phyloP scores from a whole-genome alignment of 2,113 vertebrate genomes.

The Crocuta crocuta region DNA sequence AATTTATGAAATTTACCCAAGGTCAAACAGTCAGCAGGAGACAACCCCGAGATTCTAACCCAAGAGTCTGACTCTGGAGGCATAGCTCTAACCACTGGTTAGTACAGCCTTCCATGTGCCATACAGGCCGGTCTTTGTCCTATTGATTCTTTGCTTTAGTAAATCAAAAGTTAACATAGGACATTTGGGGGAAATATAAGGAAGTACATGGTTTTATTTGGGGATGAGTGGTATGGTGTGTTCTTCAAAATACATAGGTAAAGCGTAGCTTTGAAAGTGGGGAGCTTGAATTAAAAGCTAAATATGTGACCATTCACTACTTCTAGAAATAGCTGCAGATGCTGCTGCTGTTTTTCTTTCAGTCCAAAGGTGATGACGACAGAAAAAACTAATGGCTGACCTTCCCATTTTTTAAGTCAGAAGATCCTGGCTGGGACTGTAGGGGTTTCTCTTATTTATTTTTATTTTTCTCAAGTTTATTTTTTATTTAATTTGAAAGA shows the following conservation, averaged over 20 bases:
- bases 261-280: neutral
- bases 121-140: neutral
- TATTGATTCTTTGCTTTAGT: neutral
- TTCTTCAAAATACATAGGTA: neutral
- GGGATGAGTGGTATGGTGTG: neutral
- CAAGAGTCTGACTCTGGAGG: neutral
- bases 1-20: neutral
- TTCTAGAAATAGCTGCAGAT: neutral
- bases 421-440: neutral
- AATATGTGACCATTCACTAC: neutral
- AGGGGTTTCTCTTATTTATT: neutral
- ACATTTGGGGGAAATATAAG: neutral
- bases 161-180: constrained; percentile 8
- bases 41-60: neutral
- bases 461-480: no score
- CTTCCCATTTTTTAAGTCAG: neutral
- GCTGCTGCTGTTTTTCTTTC: neutral
- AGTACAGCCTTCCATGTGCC: neutral
- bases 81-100: neutral
- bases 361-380: neutral
- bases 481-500: no score
- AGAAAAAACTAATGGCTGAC: neutral
- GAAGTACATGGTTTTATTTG: neutral
- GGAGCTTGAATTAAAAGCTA: neutral
- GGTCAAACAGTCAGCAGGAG: neutral